These are phyloP conservation scores for Percopsis omiscomaycus DNA, from an alignment of 2,797 vertebrate species.

Conservation along the genomic window DNA sequence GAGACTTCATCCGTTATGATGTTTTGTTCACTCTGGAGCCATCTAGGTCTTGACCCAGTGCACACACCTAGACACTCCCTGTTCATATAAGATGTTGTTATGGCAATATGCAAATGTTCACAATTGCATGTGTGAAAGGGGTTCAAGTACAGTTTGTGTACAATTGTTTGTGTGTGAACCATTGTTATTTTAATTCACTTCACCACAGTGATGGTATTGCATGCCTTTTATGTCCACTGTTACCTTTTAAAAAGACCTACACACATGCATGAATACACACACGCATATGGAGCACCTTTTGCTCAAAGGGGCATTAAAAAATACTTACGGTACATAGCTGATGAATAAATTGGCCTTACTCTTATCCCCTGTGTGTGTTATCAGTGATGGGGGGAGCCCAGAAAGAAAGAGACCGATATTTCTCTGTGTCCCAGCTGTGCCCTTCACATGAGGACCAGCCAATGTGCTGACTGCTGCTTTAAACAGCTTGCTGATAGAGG, in stretches of 20 bases:
- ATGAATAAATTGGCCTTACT: slow-evolving; percentile 72
- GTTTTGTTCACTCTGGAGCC: too few relatives aligned
- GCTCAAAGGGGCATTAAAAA: slow-evolving; percentile 22
- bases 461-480: slow-evolving; percentile 72
- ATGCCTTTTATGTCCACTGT: slow-evolving; percentile 68
- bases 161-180: slow-evolving; percentile 46
- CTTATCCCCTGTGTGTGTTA: slow-evolving; percentile 50
- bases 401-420: slow-evolving; percentile 73
- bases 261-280: slow-evolving; percentile 3
- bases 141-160: slow-evolving; percentile 55
- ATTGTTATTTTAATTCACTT: slow-evolving; percentile 68
- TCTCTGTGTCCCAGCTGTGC: not conserved
- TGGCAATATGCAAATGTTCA: not conserved
- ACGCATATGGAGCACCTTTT: slow-evolving; percentile 19
- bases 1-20: too few relatives aligned
- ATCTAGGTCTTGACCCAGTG: not conserved
- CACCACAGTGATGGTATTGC: slow-evolving; percentile 54
- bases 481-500: slow-evolving; percentile 57
- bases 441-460: slow-evolving; percentile 14
- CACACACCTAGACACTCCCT: too few relatives aligned
- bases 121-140: slow-evolving; percentile 30
- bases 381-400: slow-evolving; percentile 69
- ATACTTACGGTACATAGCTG: slow-evolving; percentile 51
- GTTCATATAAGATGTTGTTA: too few relatives aligned
- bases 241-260: slow-evolving; percentile 50